Evolutionary conservation across 2,888 invertebrate genomes (phyloP), one percentile per base, ranked within the genome.

Genomic region (Physocephala rufipes): DNA sequence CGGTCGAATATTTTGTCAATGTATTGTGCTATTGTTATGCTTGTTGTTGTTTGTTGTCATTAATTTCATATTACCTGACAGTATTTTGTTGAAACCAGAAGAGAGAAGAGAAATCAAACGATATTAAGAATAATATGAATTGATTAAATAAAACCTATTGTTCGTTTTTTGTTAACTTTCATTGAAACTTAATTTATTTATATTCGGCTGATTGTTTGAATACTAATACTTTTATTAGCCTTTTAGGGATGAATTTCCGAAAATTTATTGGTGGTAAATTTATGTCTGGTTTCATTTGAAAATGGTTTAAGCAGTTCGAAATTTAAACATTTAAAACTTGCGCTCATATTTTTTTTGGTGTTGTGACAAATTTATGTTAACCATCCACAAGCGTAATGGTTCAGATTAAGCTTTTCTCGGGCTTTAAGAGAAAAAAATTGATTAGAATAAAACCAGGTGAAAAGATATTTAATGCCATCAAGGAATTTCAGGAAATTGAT

Each of bases 11-110:
- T 36, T 4, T 36, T 36, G 36, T 36, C 9, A 15, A 24, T 55
- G 26, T 15, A 26, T 53, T 53, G 19, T 19, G 55, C 55, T 55
- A 26, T 12, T 55, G 12, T 55, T 55, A 15, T 55, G 21, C 3
- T 4, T 55, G 55, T 15, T 55, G n/a, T n/a, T n/a, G n/a, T n/a
- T 55, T 55, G 16, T 5, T 55, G 28, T 26, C 12, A 55, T 36
- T 24, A 55, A 55, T 55, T 26, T 15, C 24, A 15, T 55, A 24
- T 15, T 26, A 55, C 55, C 24, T 55, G 55, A 55, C 55, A 55
- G 55, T 55, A 26, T 55, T 21, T 21, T 55, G 24, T 55, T 55
- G 24, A 26, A 16, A 55, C 4, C 28, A 2, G 5, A 15, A 26
- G 24, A 21, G 16, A 26, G 28, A 16, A 55, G 16, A 24, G 26